phyloP scores from a whole-genome alignment of 2,888 invertebrate species.

The Escarpia spicata region DNA sequence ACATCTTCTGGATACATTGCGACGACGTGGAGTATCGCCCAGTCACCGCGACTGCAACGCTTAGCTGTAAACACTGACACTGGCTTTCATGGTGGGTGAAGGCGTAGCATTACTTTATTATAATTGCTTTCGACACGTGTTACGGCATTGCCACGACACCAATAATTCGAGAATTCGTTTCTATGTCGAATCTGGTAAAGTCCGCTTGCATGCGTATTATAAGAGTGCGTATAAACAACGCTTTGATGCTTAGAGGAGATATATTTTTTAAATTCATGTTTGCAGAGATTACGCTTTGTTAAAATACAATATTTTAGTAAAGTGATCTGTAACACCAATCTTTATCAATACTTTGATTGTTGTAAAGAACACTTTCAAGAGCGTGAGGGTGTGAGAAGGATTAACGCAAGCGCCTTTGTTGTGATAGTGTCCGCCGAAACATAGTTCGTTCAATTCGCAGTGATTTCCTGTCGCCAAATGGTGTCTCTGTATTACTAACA shows the following conservation, averaged over 20 bases:
- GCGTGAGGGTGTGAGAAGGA: no score
- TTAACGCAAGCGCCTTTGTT: no score
- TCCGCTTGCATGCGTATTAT: neutral
- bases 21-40: no score
- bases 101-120: neutral
- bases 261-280: neutral
- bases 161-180: neutral
- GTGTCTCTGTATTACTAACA: no score
- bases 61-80: no score
- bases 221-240: neutral
- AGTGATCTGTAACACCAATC: neutral
- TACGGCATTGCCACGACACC: neutral
- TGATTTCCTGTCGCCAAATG: no score
- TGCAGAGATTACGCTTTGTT: neutral
- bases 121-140: neutral
- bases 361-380: no score
- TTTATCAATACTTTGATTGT: no score
- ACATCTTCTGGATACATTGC: no score
- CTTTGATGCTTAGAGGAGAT: neutral
- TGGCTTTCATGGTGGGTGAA: neutral
- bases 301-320: neutral
- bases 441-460: no score
- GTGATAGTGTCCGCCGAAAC: no score
- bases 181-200: neutral
- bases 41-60: no score